Evolutionary conservation across 2,888 invertebrate species (phyloP).

Genomic region (Agrotis segetum): DNA sequence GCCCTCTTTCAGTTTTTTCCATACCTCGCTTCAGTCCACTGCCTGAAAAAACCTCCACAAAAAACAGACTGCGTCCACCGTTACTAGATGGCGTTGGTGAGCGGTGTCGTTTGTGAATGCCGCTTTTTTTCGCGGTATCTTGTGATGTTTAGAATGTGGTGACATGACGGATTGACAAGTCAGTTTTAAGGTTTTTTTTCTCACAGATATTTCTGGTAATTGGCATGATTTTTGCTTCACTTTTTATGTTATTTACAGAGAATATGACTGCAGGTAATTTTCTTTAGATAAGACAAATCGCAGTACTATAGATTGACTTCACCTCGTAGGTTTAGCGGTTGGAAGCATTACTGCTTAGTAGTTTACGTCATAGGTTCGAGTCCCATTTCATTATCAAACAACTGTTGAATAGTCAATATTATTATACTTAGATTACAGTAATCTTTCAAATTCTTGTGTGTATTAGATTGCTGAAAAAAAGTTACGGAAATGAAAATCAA

Average conservation of each 20-base stretch:
- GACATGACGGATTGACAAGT: constrained; percentile 32
- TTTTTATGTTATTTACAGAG: background rate
- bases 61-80: constrained; percentile 71
- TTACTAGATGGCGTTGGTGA: constrained; percentile 76
- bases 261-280: no score
- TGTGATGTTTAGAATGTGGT: constrained; percentile 8
- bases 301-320: no score
- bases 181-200: constrained; percentile 2
- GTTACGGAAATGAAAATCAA: background rate
- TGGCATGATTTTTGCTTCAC: accelerated
- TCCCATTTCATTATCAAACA: no score
- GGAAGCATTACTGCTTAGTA: no score
- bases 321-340: no score
- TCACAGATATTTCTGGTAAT: background rate
- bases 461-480: background rate
- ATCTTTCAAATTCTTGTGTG: background rate
- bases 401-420: background rate
- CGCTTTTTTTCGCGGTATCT: constrained; percentile 2
- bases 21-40: constrained; percentile 37
- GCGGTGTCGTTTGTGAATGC: constrained; percentile 50
- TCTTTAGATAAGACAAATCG: no score
- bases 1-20: constrained; percentile 78
- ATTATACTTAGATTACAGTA: no score
- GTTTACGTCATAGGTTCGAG: no score
- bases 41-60: constrained; percentile 71